These are phyloP conservation scores for Phoxinus dragarum DNA, from an alignment of 2,797 vertebrate species.

Conservation along the genomic window DNA sequence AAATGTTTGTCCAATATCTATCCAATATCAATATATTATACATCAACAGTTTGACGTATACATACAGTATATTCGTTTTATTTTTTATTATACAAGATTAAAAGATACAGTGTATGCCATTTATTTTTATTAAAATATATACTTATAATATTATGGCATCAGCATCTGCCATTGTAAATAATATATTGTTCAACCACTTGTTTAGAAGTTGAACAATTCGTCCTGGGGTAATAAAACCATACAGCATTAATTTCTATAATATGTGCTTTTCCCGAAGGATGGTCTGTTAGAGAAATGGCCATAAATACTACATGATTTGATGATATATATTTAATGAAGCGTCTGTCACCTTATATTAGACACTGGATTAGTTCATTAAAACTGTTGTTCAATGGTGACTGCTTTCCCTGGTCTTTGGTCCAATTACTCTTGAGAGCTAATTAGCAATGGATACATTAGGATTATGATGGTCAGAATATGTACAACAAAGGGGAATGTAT, in stretches of 20 bases:
- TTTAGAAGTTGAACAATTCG: not conserved
- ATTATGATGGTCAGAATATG: constrained; percentile 48
- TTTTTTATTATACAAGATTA: too few relatives aligned
- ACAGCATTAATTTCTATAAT: not conserved
- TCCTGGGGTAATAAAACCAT: constrained; percentile 1
- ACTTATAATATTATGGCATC: not conserved
- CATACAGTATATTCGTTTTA: too few relatives aligned
- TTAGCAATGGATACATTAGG: constrained; percentile 50
- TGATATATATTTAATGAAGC: constrained; percentile 41
- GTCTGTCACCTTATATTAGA: constrained; percentile 33
- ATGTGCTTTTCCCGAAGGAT: not conserved
- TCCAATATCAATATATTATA: too few relatives aligned
- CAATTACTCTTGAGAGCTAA: constrained; percentile 52
- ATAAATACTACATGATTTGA: constrained; percentile 15
- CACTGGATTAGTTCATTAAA: constrained; percentile 48
- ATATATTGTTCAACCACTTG: not conserved
- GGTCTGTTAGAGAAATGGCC: constrained; percentile 1
- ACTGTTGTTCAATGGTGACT: constrained; percentile 45
- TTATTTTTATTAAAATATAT: not conserved
- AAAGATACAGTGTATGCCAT: too few relatives aligned
- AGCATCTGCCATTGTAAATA: not conserved
- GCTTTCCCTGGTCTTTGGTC: constrained; percentile 29
- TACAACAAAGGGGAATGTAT: constrained; percentile 59
- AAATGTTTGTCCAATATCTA: too few relatives aligned
- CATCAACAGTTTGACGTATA: not conserved